Evolutionary conservation across 2,113 vertebrate species (phyloP).

Genomic region (Trinectes maculatus): DNA sequence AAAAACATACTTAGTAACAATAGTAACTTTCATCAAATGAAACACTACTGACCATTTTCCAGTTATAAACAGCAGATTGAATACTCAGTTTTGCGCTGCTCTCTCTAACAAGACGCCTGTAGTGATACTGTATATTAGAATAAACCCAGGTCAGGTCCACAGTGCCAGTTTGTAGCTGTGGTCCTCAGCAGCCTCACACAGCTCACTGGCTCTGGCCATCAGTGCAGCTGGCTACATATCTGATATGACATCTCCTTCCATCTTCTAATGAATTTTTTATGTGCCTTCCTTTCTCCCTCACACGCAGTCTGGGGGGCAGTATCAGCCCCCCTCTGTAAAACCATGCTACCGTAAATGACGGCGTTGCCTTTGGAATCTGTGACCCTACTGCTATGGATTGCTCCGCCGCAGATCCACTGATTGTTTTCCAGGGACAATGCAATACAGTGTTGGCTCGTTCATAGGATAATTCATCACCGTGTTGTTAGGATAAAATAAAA

Average conservation of each 20-base stretch:
- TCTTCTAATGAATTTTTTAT: constrained; percentile 84
- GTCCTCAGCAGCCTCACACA: constrained; percentile 50
- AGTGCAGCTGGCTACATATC: constrained; percentile 76
- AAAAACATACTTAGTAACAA: background rate
- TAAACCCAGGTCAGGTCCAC: constrained; percentile 34
- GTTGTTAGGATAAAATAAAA: background rate
- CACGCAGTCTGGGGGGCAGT: constrained; percentile 43
- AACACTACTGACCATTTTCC: background rate
- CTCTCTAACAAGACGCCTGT: background rate
- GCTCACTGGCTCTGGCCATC: constrained; percentile 69
- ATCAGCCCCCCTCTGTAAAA: constrained; percentile 40
- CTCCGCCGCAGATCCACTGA: background rate
- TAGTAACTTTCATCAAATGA: background rate
- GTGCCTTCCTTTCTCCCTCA: constrained; percentile 61
- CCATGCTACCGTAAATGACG: constrained; percentile 44
- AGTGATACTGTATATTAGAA: constrained; percentile 25
- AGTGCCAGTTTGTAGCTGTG: constrained; percentile 19
- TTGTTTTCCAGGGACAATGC: background rate
- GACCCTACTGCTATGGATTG: constrained; percentile 16
- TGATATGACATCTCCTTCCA: constrained; percentile 83
- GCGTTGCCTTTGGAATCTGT: constrained; percentile 25
- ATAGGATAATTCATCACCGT: background rate
- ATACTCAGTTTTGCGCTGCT: background rate
- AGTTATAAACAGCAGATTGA: background rate
- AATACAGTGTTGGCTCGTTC: background rate